phyloP scores from a whole-genome alignment of 1,140 invertebrate genomes.

The Drosophila nigrodunni region DNA sequence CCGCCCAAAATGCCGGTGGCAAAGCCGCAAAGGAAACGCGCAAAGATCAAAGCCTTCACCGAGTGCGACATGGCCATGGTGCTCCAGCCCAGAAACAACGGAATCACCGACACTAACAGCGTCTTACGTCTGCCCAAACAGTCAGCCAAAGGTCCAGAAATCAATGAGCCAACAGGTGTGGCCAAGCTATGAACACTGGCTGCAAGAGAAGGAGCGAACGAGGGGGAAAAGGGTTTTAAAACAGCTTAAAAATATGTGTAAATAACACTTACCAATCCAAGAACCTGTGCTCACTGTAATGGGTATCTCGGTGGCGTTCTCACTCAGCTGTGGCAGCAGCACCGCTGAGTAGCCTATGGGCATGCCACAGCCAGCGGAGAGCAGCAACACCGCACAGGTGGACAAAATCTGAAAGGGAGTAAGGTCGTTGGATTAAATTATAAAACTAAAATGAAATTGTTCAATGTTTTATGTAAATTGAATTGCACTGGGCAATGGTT shows the following conservation, averaged over 20 bases:
- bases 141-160: slow-evolving; percentile 88
- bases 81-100: slow-evolving; percentile 88
- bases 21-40: slow-evolving; percentile 89
- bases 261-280: slow-evolving; percentile 87
- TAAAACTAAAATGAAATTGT: not conserved
- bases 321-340: slow-evolving; percentile 87
- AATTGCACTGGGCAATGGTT: not conserved
- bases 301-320: slow-evolving; percentile 83
- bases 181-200: slow-evolving; percentile 89
- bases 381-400: slow-evolving; percentile 88
- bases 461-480: not conserved
- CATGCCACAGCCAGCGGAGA: slow-evolving; percentile 89
- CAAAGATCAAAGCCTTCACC: slow-evolving; percentile 87
- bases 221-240: not conserved
- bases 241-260: not conserved
- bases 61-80: slow-evolving; percentile 87
- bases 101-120: slow-evolving; percentile 86
- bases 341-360: slow-evolving; percentile 90
- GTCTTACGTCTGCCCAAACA: slow-evolving; percentile 87
- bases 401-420: slow-evolving; percentile 86
- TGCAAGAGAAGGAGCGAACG: slow-evolving; percentile 75
- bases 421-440: not conserved
- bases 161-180: slow-evolving; percentile 88
- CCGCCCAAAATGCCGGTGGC: slow-evolving; percentile 89
- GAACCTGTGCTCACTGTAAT: slow-evolving; percentile 88